These are phyloP conservation scores for Chalcis sispes DNA, from an alignment of 2,888 invertebrate species.

Conservation along the genomic window DNA sequence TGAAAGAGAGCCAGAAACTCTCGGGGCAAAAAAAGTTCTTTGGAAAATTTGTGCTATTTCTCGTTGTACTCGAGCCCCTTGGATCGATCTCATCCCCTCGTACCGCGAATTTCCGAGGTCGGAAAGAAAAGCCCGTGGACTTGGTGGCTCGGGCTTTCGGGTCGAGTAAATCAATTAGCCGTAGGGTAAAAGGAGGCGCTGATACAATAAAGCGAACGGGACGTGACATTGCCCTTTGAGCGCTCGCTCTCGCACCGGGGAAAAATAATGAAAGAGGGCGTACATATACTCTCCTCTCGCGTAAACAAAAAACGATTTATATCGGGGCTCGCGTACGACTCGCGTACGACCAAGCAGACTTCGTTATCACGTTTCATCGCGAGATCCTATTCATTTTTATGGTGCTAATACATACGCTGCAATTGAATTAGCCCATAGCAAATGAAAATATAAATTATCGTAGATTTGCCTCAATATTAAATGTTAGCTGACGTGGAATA, in stretches of 20 bases:
- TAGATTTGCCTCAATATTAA: too few species aligned
- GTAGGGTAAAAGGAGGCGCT: constrained; percentile 60
- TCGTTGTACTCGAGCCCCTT: not conserved
- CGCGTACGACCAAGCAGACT: not conserved
- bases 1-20: constrained; percentile 30
- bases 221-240: constrained; percentile 62
- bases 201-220: constrained; percentile 65
- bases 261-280: constrained; percentile 22
- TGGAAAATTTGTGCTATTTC: not conserved
- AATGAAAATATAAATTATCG: too few species aligned
- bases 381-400: constrained; percentile 18
- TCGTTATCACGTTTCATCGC: constrained; percentile 37
- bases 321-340: constrained; percentile 1
- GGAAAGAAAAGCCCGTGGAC: too few species aligned
- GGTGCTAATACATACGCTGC: too few species aligned
- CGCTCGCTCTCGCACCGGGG: not conserved
- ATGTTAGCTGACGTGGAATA: too few species aligned
- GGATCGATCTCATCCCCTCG: not conserved
- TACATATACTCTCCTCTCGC: not conserved
- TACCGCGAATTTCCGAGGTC: constrained; percentile 10
- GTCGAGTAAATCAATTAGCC: constrained; percentile 70
- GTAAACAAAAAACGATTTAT: not conserved
- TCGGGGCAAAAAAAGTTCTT: not conserved
- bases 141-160: not conserved
- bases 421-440: too few species aligned